Evolutionary conservation across 2,888 invertebrate species (phyloP).

Genomic region (Volucella bombylans): DNA sequence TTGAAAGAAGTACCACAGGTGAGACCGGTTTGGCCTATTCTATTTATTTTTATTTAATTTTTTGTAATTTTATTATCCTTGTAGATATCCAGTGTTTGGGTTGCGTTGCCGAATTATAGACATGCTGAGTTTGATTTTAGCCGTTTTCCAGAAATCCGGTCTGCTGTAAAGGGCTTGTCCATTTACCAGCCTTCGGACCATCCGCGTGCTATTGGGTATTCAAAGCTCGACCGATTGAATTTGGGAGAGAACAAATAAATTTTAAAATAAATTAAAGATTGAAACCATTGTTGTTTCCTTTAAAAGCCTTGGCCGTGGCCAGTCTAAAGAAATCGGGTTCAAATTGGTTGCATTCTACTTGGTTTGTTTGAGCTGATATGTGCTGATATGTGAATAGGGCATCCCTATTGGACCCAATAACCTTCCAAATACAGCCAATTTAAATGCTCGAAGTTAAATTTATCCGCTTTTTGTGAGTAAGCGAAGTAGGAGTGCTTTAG

Average conservation of each 20-base stretch:
- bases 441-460: too few relatives aligned
- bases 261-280: constrained; percentile 33
- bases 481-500: too few relatives aligned
- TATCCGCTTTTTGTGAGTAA: too few relatives aligned
- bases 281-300: too few relatives aligned
- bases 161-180: constrained; percentile 60
- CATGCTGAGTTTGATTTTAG: constrained; percentile 73
- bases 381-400: too few relatives aligned
- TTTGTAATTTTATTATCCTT: constrained; percentile 5
- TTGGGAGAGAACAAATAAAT: neutral
- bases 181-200: constrained; percentile 56
- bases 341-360: too few relatives aligned
- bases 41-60: neutral
- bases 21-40: neutral
- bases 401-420: too few relatives aligned
- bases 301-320: too few relatives aligned
- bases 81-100: constrained; percentile 70
- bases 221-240: constrained; percentile 73
- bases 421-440: too few relatives aligned
- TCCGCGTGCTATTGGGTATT: constrained; percentile 71
- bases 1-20: constrained; percentile 73
- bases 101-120: constrained; percentile 68
- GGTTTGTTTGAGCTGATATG: too few relatives aligned
- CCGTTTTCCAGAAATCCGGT: constrained; percentile 67
- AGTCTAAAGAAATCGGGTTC: too few relatives aligned